Percentiles rank a stretch among this genome's conserved stretches.
These are phyloP conservation scores for Mantis religiosa DNA, from an alignment of 2,888 invertebrate genomes.

Conservation along the genomic window DNA sequence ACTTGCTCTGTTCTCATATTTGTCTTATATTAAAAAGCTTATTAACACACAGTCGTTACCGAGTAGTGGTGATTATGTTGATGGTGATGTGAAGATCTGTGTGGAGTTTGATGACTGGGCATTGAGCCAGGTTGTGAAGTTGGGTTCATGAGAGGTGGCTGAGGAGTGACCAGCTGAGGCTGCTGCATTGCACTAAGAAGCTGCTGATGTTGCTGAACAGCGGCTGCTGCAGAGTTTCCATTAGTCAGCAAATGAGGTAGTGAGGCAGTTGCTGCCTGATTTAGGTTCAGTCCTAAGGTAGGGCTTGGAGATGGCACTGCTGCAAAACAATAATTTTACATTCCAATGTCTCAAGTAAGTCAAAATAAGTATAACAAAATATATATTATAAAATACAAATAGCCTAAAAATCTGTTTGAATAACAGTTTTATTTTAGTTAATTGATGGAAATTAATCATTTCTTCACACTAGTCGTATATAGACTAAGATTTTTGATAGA, in stretches of 20 bases:
- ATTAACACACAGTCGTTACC: background rate
- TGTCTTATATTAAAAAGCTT: too few relatives aligned
- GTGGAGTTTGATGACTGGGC: constrained; percentile 37
- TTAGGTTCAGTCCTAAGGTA: constrained; percentile 50
- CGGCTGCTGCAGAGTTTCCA: constrained; percentile 43
- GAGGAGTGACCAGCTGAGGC: constrained; percentile 56
- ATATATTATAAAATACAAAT: too few relatives aligned
- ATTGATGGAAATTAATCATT: too few relatives aligned
- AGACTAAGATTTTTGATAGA: too few relatives aligned
- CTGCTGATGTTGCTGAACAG: constrained; percentile 59
- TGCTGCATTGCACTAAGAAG: constrained; percentile 65
- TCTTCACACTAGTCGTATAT: too few relatives aligned
- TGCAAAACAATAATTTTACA: background rate
- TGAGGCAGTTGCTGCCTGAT: constrained; percentile 50
- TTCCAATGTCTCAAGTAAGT: too few relatives aligned
- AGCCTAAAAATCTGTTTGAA: too few relatives aligned
- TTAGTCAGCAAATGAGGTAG: constrained; percentile 70
- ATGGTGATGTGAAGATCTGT: constrained; percentile 47
- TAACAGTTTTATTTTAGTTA: too few relatives aligned
- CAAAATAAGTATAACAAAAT: too few relatives aligned
- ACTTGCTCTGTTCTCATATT: too few relatives aligned
- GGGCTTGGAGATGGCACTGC: constrained; percentile 47
- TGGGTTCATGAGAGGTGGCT: constrained; percentile 41
- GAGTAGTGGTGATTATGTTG: constrained; percentile 30
- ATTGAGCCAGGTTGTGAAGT: constrained; percentile 35